Evolutionary conservation across 2,113 vertebrate species (phyloP), one percentile per base, ranked within the genome.

Genomic region (Neogobius melanostomus): DNA sequence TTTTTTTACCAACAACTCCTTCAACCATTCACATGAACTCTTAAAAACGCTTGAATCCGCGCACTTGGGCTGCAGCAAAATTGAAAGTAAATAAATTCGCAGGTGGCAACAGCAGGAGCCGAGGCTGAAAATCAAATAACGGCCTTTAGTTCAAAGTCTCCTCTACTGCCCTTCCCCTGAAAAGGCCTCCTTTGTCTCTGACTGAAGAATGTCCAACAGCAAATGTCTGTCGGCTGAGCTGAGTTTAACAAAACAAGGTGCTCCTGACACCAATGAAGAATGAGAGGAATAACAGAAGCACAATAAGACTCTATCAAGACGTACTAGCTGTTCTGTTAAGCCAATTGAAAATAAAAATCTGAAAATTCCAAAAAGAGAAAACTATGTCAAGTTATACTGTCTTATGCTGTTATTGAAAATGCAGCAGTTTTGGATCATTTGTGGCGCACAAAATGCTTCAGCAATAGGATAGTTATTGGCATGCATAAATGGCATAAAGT

Each of bases 131-230:
- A 82, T 76, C 73, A 88, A 87, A 85, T 62, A 84, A 47, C 53
- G 75, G 65, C 10, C 28, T 69, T 6, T n/a, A 57, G 82, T 73
- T 85, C 80, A 90, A 87, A 91, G 89, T 87, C 85, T 82, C 67
- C 17, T 71, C 56, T 66, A n/a, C 67, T 79, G 76, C 57, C 66
- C 79, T 85, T 84, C 74, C 71, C 15, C 67, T 79, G 59, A 11
- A 53, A 46, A 8, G 68, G 72, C 71, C 68, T 51, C 73, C 69
- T 70, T 16, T 51, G 72, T 65, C 75, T 71, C 63, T 75, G 81
- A 68, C 71, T 81, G 64, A 82, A 73, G 64, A 43, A 57, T 11
- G 43, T 51, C 45, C 64, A 42, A 66, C 74, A 28, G 8, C 52
- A 66, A 66, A 61, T 63, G 43, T 49, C 54, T 67, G 12, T 16